Conservation (phyloP, 2,888 invertebrate genomes). For the Cephus runcator region DNA sequence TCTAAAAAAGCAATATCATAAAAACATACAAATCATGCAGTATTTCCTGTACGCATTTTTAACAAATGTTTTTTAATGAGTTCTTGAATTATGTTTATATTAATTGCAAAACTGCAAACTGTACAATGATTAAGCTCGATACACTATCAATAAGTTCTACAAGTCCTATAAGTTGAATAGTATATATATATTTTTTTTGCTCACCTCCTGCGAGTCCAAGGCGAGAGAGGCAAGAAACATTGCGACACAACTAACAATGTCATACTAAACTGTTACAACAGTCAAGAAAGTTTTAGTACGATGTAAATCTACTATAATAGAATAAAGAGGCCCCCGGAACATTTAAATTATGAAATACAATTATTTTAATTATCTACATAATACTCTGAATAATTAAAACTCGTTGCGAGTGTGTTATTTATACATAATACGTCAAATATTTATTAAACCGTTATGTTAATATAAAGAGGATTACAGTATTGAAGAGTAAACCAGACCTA, state of each 20-base stretch:
- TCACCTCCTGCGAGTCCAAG: slow-evolving; percentile 68
- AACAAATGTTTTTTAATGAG: background rate
- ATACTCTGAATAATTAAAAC: too few relatives aligned
- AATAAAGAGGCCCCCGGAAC: background rate
- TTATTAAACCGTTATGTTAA: too few relatives aligned
- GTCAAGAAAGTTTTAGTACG: background rate
- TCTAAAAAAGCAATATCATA: background rate
- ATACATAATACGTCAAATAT: too few relatives aligned
- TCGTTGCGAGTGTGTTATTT: too few relatives aligned
- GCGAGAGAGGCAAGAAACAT: slow-evolving; percentile 67
- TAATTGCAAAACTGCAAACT: background rate
- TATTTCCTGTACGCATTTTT: background rate
- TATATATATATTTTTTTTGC: slow-evolving; percentile 36
- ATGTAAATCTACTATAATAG: background rate
- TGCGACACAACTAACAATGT: slow-evolving; percentile 68
- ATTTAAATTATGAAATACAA: background rate
- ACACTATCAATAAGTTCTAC: background rate
- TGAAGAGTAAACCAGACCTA: too few relatives aligned
- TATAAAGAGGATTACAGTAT: too few relatives aligned
- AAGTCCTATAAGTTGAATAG: slow-evolving; percentile 1
- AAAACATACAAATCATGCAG: background rate
- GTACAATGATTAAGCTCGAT: background rate
- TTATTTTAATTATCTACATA: background rate
- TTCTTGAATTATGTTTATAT: background rate
- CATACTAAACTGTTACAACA: slow-evolving; percentile 50